Conservation (phyloP, 2,888 invertebrate species). For the Tipula unca region DNA sequence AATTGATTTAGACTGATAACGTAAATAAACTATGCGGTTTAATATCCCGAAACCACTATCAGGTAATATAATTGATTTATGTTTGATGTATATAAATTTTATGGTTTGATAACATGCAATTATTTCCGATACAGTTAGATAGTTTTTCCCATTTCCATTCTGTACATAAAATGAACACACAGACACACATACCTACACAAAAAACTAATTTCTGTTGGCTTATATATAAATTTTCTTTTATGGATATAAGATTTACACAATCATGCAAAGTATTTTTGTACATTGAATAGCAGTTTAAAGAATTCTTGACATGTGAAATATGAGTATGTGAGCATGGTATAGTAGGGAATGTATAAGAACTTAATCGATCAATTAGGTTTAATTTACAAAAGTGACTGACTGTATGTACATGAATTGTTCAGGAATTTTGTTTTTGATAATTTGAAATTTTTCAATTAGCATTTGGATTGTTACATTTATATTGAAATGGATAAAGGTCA, state of each 20-base stretch:
- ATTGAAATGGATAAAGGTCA: no score
- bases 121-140: neutral
- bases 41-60: neutral
- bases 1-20: neutral
- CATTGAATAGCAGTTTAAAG: neutral
- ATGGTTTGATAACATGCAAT: neutral
- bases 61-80: constrained; percentile 8
- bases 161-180: neutral
- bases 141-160: neutral
- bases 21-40: neutral
- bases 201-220: neutral
- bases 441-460: no score
- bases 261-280: neutral
- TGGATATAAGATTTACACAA: neutral
- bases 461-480: no score
- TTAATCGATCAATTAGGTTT: neutral
- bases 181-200: neutral
- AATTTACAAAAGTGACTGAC: neutral
- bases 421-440: no score
- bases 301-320: neutral
- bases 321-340: neutral
- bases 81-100: neutral
- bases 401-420: neutral
- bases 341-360: neutral
- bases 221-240: neutral